Evolutionary conservation across 1,140 invertebrate species (phyloP).

Genomic region (Pristionchus pacificus): DNA sequence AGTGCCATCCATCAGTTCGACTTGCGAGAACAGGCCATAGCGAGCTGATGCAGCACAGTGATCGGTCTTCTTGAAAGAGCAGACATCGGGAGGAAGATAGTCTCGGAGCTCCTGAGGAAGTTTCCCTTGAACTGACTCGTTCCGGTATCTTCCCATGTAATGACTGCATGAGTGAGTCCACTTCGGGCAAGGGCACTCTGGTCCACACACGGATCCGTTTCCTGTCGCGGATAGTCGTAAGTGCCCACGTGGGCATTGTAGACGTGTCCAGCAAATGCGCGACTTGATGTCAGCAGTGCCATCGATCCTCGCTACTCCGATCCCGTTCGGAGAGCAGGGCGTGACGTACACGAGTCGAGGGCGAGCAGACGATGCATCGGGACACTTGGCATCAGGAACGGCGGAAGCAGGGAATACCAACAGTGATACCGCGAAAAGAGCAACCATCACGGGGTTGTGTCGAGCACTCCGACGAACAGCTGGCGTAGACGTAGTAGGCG

Average conservation of each 20-base stretch:
- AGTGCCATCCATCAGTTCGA: background rate
- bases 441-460: background rate
- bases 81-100: background rate
- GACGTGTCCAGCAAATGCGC: background rate
- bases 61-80: background rate
- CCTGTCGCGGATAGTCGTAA: background rate
- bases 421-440: background rate
- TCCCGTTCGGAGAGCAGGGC: background rate
- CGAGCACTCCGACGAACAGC: background rate
- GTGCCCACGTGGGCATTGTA: background rate
- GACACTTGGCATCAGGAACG: background rate
- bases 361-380: background rate
- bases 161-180: background rate
- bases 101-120: background rate
- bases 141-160: background rate
- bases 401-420: background rate
- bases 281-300: background rate
- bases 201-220: background rate
- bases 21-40: background rate
- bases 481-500: background rate
- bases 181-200: background rate
- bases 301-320: background rate
- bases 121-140: background rate
- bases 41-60: background rate
- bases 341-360: background rate